A percentile compares a stretch with the other conserved stretches of the same genome.
Evolutionary conservation across 2,113 vertebrate genomes (phyloP).

Genomic region (Natator depressus): DNA sequence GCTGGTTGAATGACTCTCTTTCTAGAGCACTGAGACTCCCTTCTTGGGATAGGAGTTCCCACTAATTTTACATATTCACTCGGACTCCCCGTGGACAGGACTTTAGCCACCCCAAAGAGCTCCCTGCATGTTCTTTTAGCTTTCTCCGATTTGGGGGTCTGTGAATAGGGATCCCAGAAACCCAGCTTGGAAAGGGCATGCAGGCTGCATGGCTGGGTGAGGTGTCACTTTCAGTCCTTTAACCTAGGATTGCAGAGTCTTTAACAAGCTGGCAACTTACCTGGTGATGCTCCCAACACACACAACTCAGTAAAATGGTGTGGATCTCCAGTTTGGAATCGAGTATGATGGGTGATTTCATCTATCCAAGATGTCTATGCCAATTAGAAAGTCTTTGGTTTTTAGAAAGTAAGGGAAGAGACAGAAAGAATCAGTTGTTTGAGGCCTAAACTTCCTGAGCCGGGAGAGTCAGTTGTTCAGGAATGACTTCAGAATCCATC

Average conservation of each 20-base stretch:
- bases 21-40: not conserved
- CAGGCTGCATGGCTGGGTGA: not conserved
- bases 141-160: accelerated
- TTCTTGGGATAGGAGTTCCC: not conserved
- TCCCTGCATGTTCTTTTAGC: accelerated
- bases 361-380: accelerated
- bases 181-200: not conserved
- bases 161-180: not conserved
- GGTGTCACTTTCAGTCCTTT: not conserved
- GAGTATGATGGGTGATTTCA: not conserved
- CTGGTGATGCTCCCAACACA: accelerated
- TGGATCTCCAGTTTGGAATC: accelerated
- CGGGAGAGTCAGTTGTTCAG: accelerated
- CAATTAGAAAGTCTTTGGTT: not conserved
- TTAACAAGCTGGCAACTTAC: not conserved
- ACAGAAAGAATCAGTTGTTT: accelerated
- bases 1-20: not conserved
- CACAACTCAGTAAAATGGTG: accelerated
- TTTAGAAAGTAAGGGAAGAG: not conserved
- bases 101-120: not conserved
- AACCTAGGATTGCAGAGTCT: not conserved
- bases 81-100: not conserved
- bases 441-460: not conserved
- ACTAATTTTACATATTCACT: accelerated
- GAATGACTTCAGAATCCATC: not conserved